Percentiles rank a stretch among this genome's conserved stretches.
Evolutionary conservation across 2,888 invertebrate species (phyloP).

Genomic region (Horisme vitalbata): DNA sequence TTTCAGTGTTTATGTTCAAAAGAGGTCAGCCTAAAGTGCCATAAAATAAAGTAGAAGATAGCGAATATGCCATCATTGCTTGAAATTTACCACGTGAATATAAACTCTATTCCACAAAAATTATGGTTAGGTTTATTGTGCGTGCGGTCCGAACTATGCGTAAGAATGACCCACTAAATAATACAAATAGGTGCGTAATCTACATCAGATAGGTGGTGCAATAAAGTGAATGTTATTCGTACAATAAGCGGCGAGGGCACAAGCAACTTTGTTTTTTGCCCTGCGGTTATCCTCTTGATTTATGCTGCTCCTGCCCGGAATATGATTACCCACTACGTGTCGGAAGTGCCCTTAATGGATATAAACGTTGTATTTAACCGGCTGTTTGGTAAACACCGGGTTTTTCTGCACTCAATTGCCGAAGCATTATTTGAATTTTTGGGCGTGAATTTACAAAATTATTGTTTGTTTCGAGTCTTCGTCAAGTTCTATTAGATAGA

Average conservation of each 20-base stretch:
- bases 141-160: conserved; percentile 8
- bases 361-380: conserved; percentile 75
- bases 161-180: conserved; percentile 35
- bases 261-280: conserved; percentile 66
- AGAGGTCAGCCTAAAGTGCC: conserved; percentile 26
- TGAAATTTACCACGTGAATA: conserved; percentile 13
- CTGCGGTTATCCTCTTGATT: conserved; percentile 72
- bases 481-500: too few species aligned
- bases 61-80: conserved; percentile 16
- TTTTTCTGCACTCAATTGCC: conserved; percentile 48
- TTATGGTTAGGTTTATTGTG: conserved; percentile 16
- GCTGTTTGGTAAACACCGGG: conserved; percentile 51
- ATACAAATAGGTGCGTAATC: conserved; percentile 44
- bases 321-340: conserved; percentile 72
- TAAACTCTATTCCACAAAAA: conserved; percentile 6
- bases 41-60: conserved; percentile 24
- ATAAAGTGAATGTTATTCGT: conserved; percentile 62
- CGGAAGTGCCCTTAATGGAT: conserved; percentile 78
- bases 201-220: conserved; percentile 53
- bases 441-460: too few species aligned
- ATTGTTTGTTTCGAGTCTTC: too few species aligned
- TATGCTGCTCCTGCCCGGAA: conserved; percentile 74
- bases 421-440: conserved; percentile 42
- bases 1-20: conserved; percentile 31
- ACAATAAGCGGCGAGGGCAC: conserved; percentile 60